Evolutionary conservation across 2,888 invertebrate species (phyloP), one percentile per base, ranked within the genome.

Genomic region (Ditula angustiorana): DNA sequence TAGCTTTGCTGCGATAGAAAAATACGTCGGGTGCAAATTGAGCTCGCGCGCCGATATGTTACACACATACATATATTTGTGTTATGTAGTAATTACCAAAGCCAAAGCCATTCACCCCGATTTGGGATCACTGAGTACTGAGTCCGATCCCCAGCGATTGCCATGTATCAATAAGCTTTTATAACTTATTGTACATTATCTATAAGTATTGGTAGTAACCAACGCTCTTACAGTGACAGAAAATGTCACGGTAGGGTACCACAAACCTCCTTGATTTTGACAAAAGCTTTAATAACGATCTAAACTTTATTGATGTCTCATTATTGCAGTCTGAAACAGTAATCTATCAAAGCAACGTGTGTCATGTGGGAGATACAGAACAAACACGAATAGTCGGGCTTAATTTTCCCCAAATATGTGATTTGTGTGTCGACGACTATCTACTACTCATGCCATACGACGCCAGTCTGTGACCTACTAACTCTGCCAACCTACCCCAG

Each of bases 331-430:
- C 49, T 16, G n/a, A 30, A 46, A 26, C 23, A 21, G 28, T 55
- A 56, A 49, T 46, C 41, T 35, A 41, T 49, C 49, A 56, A 16
- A 55, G 46, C 26, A 33, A 19, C 49, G 66, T 71, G 69, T 59
- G 63, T 66, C 74, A 77, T 74, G 73, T 78, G 75, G 70, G 67
- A 74, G 76, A 80, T 82, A n/a, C 82, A 75, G 80, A 81, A 76
- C 73, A 69, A 73, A 75, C 77, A 76, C 76, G 76, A 78, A 78
- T 78, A 74, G 68, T 69, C 68, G 64, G 67, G 72, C 62, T 67
- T 68, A 71, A 70, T 70, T 59, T 70, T 70, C 66, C 67, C 72
- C 70, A 74, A 76, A 79, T 78, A 71, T 69, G 75, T 80, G 79
- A 77, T 81, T 81, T 81, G 80, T 80, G 78, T 78, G 74, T 74